These are phyloP conservation scores for Bucorvus abyssinicus DNA, from an alignment of 2,797 vertebrate genomes.

Conservation along the genomic window DNA sequence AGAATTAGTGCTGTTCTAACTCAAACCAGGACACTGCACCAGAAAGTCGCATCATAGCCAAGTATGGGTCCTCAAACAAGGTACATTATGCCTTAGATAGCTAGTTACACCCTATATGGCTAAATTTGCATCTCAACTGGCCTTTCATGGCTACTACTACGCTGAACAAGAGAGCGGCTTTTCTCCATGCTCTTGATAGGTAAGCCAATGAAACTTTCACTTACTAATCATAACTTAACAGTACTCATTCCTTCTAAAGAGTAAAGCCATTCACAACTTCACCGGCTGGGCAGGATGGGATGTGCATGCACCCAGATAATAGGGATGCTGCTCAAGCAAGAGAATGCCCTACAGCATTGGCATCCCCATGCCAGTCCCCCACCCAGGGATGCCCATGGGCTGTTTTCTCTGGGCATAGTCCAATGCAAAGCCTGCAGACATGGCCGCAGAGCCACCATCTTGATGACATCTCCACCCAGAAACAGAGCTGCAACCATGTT, in stretches of 20 bases:
- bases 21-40: neutral
- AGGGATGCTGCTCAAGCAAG: neutral
- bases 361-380: neutral
- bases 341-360: neutral
- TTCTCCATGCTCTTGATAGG: neutral
- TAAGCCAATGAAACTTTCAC: neutral
- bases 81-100: neutral
- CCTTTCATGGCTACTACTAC: neutral
- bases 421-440: neutral
- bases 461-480: neutral
- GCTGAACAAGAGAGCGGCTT: neutral
- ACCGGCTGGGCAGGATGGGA: neutral
- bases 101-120: neutral
- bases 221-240: neutral
- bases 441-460: neutral
- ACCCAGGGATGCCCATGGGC: fast-evolving
- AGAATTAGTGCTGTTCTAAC: no score
- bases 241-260: neutral
- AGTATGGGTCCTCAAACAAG: neutral
- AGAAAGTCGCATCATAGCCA: neutral
- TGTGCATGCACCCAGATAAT: neutral
- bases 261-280: neutral
- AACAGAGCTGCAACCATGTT: fast-evolving
- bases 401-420: neutral
- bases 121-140: neutral